A percentile compares a stretch with the other conserved stretches of the same genome.
These are phyloP conservation scores for Colostygia pectinataria DNA, from an alignment of 2,888 invertebrate genomes.

Conservation along the genomic window DNA sequence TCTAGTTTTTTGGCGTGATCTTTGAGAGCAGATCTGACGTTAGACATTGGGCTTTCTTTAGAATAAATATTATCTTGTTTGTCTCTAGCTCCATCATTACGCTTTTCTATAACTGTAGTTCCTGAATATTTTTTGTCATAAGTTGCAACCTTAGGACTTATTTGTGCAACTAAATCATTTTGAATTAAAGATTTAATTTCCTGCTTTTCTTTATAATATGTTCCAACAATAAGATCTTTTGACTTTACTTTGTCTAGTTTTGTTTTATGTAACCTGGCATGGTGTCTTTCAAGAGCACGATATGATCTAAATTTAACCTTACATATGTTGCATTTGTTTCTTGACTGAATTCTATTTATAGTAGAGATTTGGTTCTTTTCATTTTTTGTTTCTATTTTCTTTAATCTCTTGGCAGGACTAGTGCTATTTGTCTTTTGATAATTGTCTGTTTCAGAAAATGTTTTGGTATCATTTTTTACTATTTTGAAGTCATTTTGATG, in stretches of 20 bases:
- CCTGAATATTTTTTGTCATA: too few relatives aligned
- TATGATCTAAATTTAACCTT: slow-evolving; percentile 1
- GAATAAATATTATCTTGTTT: background rate
- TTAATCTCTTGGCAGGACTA: background rate
- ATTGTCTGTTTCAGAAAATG: too few relatives aligned
- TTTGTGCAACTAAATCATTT: too few relatives aligned
- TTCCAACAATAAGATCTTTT: too few relatives aligned
- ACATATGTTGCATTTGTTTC: slow-evolving; percentile 8
- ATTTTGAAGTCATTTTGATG: slow-evolving; percentile 26
- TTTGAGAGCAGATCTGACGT: background rate
- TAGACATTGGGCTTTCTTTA: background rate
- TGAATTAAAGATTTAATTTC: too few relatives aligned
- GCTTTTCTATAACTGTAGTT: too few relatives aligned
- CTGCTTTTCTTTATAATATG: background rate
- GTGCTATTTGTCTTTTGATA: background rate
- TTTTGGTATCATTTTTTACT: background rate
- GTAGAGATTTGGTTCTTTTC: too few relatives aligned
- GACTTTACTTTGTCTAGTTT: too few relatives aligned
- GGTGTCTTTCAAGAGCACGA: slow-evolving; percentile 4
- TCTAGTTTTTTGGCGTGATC: background rate
- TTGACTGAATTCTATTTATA: too few relatives aligned
- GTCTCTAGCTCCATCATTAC: background rate
- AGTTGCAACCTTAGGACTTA: too few relatives aligned
- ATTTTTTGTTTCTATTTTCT: background rate
- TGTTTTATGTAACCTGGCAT: too few relatives aligned